Evolutionary conservation across 2,888 invertebrate species (phyloP), one percentile per base, ranked within the genome.

Genomic region (Zaprionus bogoriensis): DNA sequence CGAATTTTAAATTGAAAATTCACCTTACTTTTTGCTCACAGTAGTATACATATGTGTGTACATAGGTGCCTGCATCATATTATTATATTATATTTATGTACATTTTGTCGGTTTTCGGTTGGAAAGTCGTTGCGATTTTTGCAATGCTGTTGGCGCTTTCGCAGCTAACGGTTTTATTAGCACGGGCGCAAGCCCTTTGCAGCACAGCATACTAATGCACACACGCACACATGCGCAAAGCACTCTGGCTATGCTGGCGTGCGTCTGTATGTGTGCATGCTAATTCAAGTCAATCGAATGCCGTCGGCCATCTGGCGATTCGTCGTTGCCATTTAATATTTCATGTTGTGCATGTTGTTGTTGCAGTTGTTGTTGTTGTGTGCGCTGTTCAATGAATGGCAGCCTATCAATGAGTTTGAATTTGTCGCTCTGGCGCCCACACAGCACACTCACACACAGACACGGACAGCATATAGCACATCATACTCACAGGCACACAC

Each of bases 321-420:
- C 41, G 42, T 10, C 42, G 19, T 22, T 59, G 55, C 54, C 63
- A 63, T 45, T 55, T 19, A 28, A 62, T 58, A 53, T 60, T 67
- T 52, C 48, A 20, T 47, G 23, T 32, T n/a, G n/a, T n/a, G n/a
- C n/a, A 45, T 52, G 47, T 52, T 53, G 25, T 48, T 38, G 17
- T 42, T 52, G 51, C 48, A 51, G 36, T 52, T 41, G 27, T 25
- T 57, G 41, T 22, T 20, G 10, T 10, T 22, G 41, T 22, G 27
- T 50, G 55, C 22, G 45, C n/a, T 32, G 17, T 53, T 65, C 57
- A 52, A 74, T 79, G 78, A 79, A 79, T 82, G 76, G 41, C 70
- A 76, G 60, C 41, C 41, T 57, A 76, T 81, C 76, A 78, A 79
- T 79, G 78, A 81, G 65, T 53, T 71, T 67, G 39, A 45, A 58